Base-by-base conservation (phyloP, 2,888 invertebrate species). In the Odontomyia ornata region DNA sequence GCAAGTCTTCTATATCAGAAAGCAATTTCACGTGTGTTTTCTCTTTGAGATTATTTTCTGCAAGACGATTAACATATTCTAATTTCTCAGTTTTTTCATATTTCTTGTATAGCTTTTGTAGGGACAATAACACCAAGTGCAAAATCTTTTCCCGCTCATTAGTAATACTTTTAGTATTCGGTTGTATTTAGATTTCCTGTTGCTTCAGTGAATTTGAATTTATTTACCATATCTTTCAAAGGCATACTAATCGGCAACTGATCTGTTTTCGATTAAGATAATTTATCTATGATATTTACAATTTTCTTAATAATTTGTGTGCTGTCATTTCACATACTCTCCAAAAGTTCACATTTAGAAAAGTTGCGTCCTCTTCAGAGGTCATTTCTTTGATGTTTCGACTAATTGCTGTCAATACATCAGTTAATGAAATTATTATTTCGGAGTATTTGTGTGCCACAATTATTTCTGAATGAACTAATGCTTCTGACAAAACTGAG, bases 41-140 rank as follows among this genome's bases (percentile, higher is more conserved):
- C 76, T 89, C 88, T 81, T 91, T 93, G 65, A 95, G 88, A 86
- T 93, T 92, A 82, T 90, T 89, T 23, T 91, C 90, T 67, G 90
- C 89, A 56, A 89, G 86, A 78, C 87, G 87, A 62, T 88, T 87
- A 25, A 85, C 67, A 25, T 76, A 57, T n/a, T 80, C 77, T n/a
- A n/a, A n/a, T n/a, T n/a, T n/a, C n/a, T n/a, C n/a, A n/a, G n/a
- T n/a, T n/a, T n/a, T n/a, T n/a, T n/a, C n/a, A n/a, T 73, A 43
- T 27, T 88, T 88, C 82, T 91, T 91, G 79, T 89, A 89, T 27
- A 91, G 85, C 80, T 88, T 89, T 83, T 92, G 91, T 77, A 92
- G 85, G 0, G 88, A 87, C 11, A 91, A 80, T 15, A 92, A 85
- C 56, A 91, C 85, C 60, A 84, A 85, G 75, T 89, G 88, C 0